Evolutionary conservation across 92 coral and sea anemone genomes (phyloP).

Genomic region (Meandrina meandrites): DNA sequence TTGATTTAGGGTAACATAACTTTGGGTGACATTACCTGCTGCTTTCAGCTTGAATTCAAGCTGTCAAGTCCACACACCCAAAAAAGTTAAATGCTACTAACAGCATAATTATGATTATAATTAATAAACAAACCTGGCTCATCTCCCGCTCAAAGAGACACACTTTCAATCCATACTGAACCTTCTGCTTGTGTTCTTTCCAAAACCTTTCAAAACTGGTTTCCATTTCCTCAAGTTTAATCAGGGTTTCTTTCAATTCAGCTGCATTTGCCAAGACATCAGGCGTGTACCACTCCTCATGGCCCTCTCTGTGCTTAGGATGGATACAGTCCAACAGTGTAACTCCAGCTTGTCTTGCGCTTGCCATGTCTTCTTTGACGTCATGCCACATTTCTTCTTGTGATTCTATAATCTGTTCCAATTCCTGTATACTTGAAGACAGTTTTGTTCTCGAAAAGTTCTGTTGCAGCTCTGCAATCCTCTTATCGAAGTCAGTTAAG

Average conservation of each 20-base stretch:
- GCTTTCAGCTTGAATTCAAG: no score
- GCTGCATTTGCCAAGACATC: constrained; percentile 78
- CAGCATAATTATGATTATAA: background rate
- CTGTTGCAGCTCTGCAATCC: constrained; percentile 66
- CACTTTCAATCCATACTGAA: constrained; percentile 84
- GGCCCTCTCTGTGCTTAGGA: constrained; percentile 53
- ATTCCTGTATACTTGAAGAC: constrained; percentile 73
- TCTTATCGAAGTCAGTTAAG: constrained; percentile 47
- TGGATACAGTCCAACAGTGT: constrained; percentile 83
- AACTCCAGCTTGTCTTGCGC: constrained; percentile 79
- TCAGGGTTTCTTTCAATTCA: constrained; percentile 76
- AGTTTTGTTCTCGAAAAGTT: constrained; percentile 70
- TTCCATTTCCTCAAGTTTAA: constrained; percentile 57
- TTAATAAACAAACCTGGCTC: constrained; percentile 56
- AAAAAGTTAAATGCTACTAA: no score
- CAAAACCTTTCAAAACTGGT: constrained; percentile 72
- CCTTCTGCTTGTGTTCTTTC: constrained; percentile 71
- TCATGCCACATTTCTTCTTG: constrained; percentile 97
- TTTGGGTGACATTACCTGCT: no score
- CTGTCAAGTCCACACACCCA: no score
- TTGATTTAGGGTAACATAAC: no score
- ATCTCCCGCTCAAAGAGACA: constrained; percentile 88
- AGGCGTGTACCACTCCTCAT: constrained; percentile 50
- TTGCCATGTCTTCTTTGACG: constrained; percentile 87
- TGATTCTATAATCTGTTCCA: constrained; percentile 74